Evolutionary conservation across 2,113 vertebrate genomes (phyloP), one percentile per base, ranked within the genome.

Genomic region (Macquaria australasica): DNA sequence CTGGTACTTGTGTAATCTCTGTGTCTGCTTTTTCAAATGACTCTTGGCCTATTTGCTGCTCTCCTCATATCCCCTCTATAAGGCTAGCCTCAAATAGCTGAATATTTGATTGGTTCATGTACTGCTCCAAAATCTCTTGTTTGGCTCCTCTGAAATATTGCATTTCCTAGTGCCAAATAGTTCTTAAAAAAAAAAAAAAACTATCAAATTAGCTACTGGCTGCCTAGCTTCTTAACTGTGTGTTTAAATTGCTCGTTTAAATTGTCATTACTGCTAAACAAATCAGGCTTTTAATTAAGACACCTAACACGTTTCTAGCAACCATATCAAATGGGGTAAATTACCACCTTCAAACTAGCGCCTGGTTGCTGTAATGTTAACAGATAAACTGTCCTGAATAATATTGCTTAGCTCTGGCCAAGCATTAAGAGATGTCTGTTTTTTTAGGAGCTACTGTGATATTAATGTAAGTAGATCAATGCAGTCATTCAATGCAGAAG

Each of bases 1-100:
- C 92, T 77, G 72, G 85, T 93, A 93, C 92, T 94, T 92, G 93
- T 95, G 93, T 95, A 94, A 95, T 85, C 93, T 87, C 55, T 89
- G 83, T 91, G 88, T 94, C 92, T 78, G 89, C 88, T 92, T 92
- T 84, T 89, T 91, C 92, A 93, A 94, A 90, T 89, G 69, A 91
- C 88, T 83, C 74, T 82, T 90, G 93, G 93, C 93, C 93, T 92
- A 77, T 79, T 84, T 79, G 73, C 73, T 51, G 55, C 53, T 64
- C 66, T 43, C 50, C 56, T 81, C 62, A 14, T 51, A 23, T 53
- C 53, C 43, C 73, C 48, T 55, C 70, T 55, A 25, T 62, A 56
- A 59, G 11, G 43, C 67, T 37, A 9, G 45, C 15, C 56, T 78
- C 41, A 41, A 69, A 56, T 43, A 53, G 60, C 81, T 78, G 50